Evolutionary conservation across 2,797 vertebrate species (phyloP).

Genomic region (Mus caroli): DNA sequence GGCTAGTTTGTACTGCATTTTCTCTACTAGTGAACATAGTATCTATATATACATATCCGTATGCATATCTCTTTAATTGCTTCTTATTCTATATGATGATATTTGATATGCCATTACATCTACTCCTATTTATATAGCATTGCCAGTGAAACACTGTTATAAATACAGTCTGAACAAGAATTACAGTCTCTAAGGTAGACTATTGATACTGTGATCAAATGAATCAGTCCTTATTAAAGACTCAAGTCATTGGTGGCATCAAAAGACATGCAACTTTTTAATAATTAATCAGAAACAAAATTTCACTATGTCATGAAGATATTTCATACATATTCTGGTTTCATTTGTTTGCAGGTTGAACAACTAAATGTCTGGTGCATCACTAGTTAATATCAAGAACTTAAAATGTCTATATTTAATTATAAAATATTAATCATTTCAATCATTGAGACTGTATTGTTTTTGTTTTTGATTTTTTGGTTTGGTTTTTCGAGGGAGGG

Average conservation of each 20-base stretch:
- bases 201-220: constrained; percentile 41
- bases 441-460: background rate
- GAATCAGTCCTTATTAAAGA: background rate
- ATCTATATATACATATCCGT: background rate
- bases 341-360: background rate
- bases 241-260: background rate
- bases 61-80: background rate
- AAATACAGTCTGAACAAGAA: background rate
- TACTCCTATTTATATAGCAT: background rate
- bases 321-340: background rate
- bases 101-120: background rate
- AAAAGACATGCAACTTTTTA: background rate
- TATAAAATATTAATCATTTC: background rate
- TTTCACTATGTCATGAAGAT: background rate
- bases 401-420: background rate
- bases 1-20: background rate
- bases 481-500: no score
- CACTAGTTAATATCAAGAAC: background rate
- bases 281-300: background rate
- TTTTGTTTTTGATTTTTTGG: no score
- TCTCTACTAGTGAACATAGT: background rate
- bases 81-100: background rate
- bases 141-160: background rate
- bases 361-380: background rate
- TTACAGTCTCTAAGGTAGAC: background rate